Evolutionary conservation across 2,888 invertebrate species (phyloP).

Genomic region (Brachyptera risi): DNA sequence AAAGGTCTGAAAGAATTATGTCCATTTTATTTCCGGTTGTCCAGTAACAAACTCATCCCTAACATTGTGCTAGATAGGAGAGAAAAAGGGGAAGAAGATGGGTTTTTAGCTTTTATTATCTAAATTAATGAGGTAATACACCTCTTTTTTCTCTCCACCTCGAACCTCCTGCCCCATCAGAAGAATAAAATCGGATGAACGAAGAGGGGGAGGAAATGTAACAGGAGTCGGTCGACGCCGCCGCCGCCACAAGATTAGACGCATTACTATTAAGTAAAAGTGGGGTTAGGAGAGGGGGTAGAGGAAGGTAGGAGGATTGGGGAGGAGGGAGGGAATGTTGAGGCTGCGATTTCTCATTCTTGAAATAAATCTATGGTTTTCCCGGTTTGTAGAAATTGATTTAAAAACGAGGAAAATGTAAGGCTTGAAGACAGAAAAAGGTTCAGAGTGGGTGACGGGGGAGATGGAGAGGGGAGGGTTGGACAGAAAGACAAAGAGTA

Average conservation of each 20-base stretch:
- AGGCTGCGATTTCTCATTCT: slow-evolving; percentile 29
- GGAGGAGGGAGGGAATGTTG: slow-evolving; percentile 13
- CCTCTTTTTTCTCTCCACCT: slow-evolving; percentile 33
- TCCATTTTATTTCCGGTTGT: slow-evolving; percentile 2
- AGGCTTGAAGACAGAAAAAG: slow-evolving; percentile 23
- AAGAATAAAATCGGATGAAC: slow-evolving; percentile 6
- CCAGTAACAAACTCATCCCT: not conserved
- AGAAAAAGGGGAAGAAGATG: slow-evolving; percentile 15
- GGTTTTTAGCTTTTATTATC: slow-evolving; percentile 28
- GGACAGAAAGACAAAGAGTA: slow-evolving; percentile 28
- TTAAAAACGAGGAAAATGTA: slow-evolving; percentile 31
- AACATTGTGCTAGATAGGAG: not conserved
- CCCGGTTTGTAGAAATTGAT: slow-evolving; percentile 31
- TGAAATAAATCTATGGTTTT: slow-evolving; percentile 31
- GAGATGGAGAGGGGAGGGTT: slow-evolving; percentile 1
- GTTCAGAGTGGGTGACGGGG: not conserved
- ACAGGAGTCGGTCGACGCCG: slow-evolving; percentile 7
- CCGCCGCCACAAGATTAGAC: not conserved
- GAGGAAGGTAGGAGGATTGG: slow-evolving; percentile 14
- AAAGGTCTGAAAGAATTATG: slow-evolving; percentile 3
- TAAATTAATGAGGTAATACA: slow-evolving; percentile 32
- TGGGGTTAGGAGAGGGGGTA: slow-evolving; percentile 4
- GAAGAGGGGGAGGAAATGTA: not conserved
- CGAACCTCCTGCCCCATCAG: not conserved
- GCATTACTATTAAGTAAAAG: slow-evolving; percentile 17